These are phyloP conservation scores for Ophioninae sp. DNA, from an alignment of 2,888 invertebrate species.

Conservation along the genomic window DNA sequence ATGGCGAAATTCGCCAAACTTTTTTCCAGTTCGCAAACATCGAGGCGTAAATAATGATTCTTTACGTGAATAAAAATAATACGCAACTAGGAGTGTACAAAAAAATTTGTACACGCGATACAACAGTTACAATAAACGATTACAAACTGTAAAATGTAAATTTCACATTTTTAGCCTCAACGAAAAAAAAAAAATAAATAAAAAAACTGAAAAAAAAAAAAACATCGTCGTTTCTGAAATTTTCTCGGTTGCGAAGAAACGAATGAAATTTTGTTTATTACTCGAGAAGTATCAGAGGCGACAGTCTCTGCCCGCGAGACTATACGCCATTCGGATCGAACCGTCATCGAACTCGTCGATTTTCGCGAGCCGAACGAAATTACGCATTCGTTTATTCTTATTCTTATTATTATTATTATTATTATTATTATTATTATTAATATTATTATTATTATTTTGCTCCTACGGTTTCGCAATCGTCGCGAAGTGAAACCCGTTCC, in stretches of 20 bases:
- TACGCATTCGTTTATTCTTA: no score
- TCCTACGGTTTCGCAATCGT: background rate
- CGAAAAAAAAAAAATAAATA: background rate
- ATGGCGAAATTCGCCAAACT: no score
- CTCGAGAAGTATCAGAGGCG: no score
- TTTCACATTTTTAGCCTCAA: background rate
- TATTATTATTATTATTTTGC: background rate
- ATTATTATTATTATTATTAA: background rate
- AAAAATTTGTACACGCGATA: no score
- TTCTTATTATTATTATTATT: background rate
- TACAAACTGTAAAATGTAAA: no score
- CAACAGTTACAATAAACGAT: no score
- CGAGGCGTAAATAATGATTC: no score
- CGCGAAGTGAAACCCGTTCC: background rate
- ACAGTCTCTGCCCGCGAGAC: conserved; percentile 23
- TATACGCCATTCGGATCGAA: background rate
- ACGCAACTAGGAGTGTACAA: no score
- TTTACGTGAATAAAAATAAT: no score
- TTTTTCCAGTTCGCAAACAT: no score
- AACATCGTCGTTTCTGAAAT: background rate
- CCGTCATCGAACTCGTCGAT: background rate
- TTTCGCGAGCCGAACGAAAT: no score
- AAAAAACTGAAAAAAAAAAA: background rate
- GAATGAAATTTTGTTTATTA: background rate
- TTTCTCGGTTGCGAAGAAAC: background rate